These are phyloP conservation scores for Serranus cabrilla DNA, from an alignment of 2,797 vertebrate genomes.

Conservation along the genomic window DNA sequence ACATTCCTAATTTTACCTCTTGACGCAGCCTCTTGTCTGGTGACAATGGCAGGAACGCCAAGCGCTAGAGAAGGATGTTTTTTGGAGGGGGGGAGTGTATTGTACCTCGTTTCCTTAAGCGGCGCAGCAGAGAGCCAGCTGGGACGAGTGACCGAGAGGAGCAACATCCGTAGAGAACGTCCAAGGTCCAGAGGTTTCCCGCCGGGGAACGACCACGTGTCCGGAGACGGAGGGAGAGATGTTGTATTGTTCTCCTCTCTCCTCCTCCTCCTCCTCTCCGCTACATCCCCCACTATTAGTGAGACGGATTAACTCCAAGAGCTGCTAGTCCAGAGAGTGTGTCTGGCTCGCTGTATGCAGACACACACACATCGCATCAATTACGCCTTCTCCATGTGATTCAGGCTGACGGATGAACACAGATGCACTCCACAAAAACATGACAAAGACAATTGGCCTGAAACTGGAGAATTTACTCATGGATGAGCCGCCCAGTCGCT, in stretches of 20 bases:
- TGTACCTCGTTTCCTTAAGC: constrained; percentile 84
- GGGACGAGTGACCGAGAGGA: constrained; percentile 53
- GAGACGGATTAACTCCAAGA: constrained; percentile 79
- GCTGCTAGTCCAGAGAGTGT: constrained; percentile 59
- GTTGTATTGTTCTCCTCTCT: constrained; percentile 72
- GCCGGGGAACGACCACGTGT: constrained; percentile 66
- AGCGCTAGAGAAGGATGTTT: constrained; percentile 77
- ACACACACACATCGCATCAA: constrained; percentile 46
- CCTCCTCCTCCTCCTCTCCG: constrained; percentile 20
- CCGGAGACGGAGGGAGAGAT: constrained; percentile 49
- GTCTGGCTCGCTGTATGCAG: constrained; percentile 56
- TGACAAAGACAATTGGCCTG: constrained; percentile 48
- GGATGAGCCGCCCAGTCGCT: constrained; percentile 38
- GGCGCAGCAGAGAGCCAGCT: constrained; percentile 54
- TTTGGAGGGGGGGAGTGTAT: constrained; percentile 61
- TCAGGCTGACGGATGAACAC: constrained; percentile 62
- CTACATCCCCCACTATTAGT: constrained; percentile 65
- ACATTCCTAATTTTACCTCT: constrained; percentile 74
- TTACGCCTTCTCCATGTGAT: constrained; percentile 60
- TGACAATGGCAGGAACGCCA: constrained; percentile 86
- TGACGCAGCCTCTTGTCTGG: constrained; percentile 74
- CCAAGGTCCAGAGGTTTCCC: constrained; percentile 70
- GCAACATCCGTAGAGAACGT: constrained; percentile 64
- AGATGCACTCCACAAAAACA: constrained; percentile 54
- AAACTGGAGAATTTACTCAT: constrained; percentile 54